Base-by-base conservation (phyloP, 2,888 invertebrate genomes). In the Zaprionus lineosus region DNA sequence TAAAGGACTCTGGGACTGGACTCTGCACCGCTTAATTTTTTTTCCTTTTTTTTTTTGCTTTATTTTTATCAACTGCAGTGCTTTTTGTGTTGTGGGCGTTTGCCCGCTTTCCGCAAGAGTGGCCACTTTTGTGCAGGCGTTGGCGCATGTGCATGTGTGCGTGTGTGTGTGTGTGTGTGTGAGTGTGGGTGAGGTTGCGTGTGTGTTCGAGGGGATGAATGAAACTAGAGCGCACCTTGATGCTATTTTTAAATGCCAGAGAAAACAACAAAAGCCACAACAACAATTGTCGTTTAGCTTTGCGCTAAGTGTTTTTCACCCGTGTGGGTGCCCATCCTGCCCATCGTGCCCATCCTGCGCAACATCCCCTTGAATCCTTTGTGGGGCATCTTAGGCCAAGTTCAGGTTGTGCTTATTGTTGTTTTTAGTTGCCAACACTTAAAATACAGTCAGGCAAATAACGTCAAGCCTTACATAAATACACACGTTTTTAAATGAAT, bases 141-240 rank as follows among this genome's bases (percentile, higher is more conserved):
- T 31, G 36, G 31, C 36, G 11, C 29, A 6, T 14, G 14, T 28
- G 33, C 15, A 4, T 19, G 28, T 39, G 12, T 37, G 14, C 9
- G 34, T n/a, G 3, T 26, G 40, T 48, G 3, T 40, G 39, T 29
- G 26, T 57, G 51, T 33, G 39, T 53, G 34, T 56, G 51, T 12
- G 14, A 59, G 28, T 26, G 16, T 36, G 26, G 28, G 15, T 31
- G 19, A 21, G 11, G 11, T 33, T 44, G 12, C 12, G 11, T 24
- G 39, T 47, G 11, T 39, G 28, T 47, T 33, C 6, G n/a, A 3
- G 34, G 11, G 21, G 16, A 14, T 74, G 60, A 53, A 62, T 60
- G 46, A 75, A 84, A 79, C 55, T 84, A 81, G 78, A 78, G 77
- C 78, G 64, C 69, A 86, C 78, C 78, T 78, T 78, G 84, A 59